phyloP scores from a whole-genome alignment of 1,140 invertebrate species.

The Zaprionus camerounensis region DNA sequence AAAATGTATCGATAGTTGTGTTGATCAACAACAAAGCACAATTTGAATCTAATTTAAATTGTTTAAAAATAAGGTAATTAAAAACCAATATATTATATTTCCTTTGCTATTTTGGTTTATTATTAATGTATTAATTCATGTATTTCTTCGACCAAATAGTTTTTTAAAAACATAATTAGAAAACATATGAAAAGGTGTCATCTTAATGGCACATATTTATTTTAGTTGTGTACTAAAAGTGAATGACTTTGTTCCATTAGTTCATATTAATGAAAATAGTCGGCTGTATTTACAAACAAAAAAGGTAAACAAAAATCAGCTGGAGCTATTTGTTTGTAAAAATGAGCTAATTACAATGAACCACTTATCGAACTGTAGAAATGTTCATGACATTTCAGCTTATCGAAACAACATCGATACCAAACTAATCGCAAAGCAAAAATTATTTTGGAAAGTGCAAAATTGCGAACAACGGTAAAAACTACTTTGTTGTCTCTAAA shows the following conservation, averaged over 20 bases:
- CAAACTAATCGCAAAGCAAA: conserved; percentile 29
- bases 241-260: neutral
- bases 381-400: neutral
- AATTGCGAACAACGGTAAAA: conserved; percentile 45
- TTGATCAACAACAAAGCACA: neutral
- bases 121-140: neutral
- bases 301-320: conserved; percentile 45
- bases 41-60: neutral
- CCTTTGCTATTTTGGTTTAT: neutral
- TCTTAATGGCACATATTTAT: neutral
- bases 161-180: neutral
- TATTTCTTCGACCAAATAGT: no score
- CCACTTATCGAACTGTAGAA: conserved; percentile 17
- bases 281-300: conserved; percentile 22
- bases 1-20: conserved; percentile 17
- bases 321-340: conserved; percentile 12
- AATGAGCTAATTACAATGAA: conserved; percentile 13
- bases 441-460: conserved; percentile 47
- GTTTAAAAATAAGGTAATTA: neutral
- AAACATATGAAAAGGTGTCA: neutral
- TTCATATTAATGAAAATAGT: neutral
- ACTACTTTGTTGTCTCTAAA: conserved; percentile 13
- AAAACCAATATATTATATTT: neutral
- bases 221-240: neutral
- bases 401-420: conserved; percentile 29